Conservation (phyloP, 2,113 vertebrate genomes). For the Polypterus senegalus region DNA sequence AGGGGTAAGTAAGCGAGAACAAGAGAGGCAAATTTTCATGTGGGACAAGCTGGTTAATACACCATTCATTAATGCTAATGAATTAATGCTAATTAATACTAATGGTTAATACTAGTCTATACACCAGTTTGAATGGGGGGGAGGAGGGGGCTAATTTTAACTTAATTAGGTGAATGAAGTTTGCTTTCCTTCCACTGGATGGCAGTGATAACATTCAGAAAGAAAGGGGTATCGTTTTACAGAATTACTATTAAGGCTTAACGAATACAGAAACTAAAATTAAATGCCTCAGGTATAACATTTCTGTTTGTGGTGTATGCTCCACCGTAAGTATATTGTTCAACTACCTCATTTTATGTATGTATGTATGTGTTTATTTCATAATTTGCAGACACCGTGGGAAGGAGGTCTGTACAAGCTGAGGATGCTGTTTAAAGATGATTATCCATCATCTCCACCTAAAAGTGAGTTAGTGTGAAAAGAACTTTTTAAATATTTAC, state of each 20-base stretch:
- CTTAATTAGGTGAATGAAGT: too few relatives aligned
- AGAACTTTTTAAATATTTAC: neutral
- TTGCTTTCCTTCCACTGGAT: too few relatives aligned
- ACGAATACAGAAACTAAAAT: too few relatives aligned
- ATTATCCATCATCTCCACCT: slow-evolving; percentile 65
- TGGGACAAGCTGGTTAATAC: too few relatives aligned
- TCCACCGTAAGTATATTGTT: neutral
- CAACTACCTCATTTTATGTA: neutral
- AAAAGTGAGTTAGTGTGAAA: slow-evolving; percentile 44
- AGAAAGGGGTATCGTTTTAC: too few relatives aligned
- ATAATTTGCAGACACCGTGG: slow-evolving; percentile 52
- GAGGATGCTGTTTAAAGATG: slow-evolving; percentile 70
- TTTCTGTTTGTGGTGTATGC: neutral
- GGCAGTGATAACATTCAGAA: too few relatives aligned
- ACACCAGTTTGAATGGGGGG: too few relatives aligned
- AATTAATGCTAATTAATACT: neutral
- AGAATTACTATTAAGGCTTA: too few relatives aligned
- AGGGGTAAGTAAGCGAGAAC: slow-evolving; percentile 8
- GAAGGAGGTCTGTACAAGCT: slow-evolving; percentile 66
- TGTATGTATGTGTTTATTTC: neutral
- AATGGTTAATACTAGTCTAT: neutral
- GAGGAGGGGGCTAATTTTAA: too few relatives aligned
- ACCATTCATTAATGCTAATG: neutral
- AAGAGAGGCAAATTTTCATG: too few relatives aligned
- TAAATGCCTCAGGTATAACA: neutral